Percentiles rank a stretch among this genome's conserved stretches.
Evolutionary conservation across 23 tunicate species (phyloP).

Genomic region (Clavelina lepadiformis): DNA sequence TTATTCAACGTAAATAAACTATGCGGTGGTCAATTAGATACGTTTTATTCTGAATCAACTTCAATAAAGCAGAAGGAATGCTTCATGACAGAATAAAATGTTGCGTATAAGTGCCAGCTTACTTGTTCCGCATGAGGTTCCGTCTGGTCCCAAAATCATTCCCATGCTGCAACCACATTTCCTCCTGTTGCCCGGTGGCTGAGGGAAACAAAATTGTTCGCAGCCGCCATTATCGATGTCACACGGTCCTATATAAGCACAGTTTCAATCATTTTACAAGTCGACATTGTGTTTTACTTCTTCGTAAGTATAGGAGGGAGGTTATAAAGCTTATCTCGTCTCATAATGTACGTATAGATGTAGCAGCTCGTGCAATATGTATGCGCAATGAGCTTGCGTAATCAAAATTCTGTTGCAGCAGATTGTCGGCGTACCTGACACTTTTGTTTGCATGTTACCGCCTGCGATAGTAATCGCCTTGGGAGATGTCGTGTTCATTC

Average conservation of each 20-base stretch:
- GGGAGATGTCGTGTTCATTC: slow-evolving; percentile 25
- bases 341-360: not conserved
- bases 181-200: slow-evolving; percentile 70
- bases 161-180: slow-evolving; percentile 73
- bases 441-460: slow-evolving; percentile 25
- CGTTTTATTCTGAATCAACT: too few relatives aligned
- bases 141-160: slow-evolving; percentile 30
- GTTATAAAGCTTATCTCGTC: not conserved
- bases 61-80: too few relatives aligned
- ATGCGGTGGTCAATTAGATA: too few relatives aligned
- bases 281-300: not conserved
- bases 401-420: too few relatives aligned
- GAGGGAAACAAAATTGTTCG: slow-evolving; percentile 77
- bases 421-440: slow-evolving; percentile 47
- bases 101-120: too few relatives aligned
- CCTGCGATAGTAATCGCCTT: slow-evolving; percentile 27
- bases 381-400: too few relatives aligned
- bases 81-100: too few relatives aligned
- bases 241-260: slow-evolving; percentile 55
- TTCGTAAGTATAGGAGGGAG: not conserved
- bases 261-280: not conserved
- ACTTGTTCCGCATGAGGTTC: slow-evolving; percentile 55
- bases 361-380: too few relatives aligned
- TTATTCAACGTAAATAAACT: not conserved
- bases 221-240: slow-evolving; percentile 83